A percentile compares a stretch with the other conserved stretches of the same genome.
Conservation (phyloP, 2,888 invertebrate genomes). For the Bellardia bayeri region DNA sequence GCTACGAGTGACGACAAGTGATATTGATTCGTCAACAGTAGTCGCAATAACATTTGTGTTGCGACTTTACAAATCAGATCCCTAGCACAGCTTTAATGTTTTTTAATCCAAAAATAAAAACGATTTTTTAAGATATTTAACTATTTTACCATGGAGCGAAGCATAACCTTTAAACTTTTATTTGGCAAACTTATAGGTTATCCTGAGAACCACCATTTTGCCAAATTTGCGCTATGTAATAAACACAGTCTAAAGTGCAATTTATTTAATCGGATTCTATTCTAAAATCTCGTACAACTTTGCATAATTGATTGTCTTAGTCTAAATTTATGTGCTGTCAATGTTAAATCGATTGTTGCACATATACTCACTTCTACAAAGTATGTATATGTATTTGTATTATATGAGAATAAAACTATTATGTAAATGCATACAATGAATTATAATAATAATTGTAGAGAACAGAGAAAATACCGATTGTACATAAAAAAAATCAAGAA, state of each 20-base stretch:
- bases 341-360: slow-evolving; percentile 52
- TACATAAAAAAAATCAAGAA: slow-evolving; percentile 56
- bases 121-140: too few relatives aligned
- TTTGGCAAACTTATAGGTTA: background rate
- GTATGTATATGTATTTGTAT: background rate
- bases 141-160: too few relatives aligned
- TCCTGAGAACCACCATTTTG: background rate
- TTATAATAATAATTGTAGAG: slow-evolving; percentile 46
- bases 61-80: too few relatives aligned
- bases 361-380: slow-evolving; percentile 12
- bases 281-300: slow-evolving; percentile 28
- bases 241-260: slow-evolving; percentile 41
- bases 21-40: too few relatives aligned
- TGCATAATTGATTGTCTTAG: slow-evolving; percentile 55
- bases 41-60: too few relatives aligned
- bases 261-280: slow-evolving; percentile 53
- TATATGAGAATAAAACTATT: slow-evolving; percentile 38
- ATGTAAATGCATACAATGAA: slow-evolving; percentile 34
- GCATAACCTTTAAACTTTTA: too few relatives aligned
- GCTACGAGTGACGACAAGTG: too few relatives aligned
- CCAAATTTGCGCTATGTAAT: background rate
- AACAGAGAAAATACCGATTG: slow-evolving; percentile 41
- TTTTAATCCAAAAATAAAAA: too few relatives aligned
- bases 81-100: too few relatives aligned
- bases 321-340: slow-evolving; percentile 69